These are phyloP conservation scores for Corythornis madagascariensis DNA, from an alignment of 2,113 vertebrate genomes.

Conservation along the genomic window DNA sequence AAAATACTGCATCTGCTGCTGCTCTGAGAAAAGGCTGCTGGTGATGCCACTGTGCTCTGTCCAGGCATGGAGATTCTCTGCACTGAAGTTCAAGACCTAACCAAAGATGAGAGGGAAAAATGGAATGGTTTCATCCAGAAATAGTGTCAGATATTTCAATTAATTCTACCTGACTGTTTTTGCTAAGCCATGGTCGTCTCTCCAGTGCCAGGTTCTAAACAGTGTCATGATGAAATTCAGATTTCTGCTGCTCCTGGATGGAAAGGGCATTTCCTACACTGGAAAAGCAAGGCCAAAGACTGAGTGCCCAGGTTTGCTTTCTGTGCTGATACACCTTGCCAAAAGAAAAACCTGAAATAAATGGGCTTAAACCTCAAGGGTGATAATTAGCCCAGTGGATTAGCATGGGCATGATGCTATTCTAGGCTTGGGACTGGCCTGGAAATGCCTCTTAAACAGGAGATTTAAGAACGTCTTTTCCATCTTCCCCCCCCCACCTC, in stretches of 20 bases:
- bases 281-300: not conserved
- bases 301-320: not conserved
- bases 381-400: constrained; percentile 44
- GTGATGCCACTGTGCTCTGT: not conserved
- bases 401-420: constrained; percentile 18
- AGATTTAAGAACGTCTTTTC: not conserved
- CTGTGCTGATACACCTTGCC: not conserved
- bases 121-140: not conserved
- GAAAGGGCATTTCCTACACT: not conserved
- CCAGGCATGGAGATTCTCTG: not conserved
- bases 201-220: not conserved
- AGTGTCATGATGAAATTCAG: not conserved
- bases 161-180: not conserved
- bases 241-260: not conserved
- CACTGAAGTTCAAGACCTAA: not conserved
- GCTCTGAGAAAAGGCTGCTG: not conserved
- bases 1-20: not conserved
- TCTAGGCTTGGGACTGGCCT: constrained; percentile 34
- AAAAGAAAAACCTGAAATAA: constrained; percentile 9
- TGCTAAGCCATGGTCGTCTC: not conserved
- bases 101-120: not conserved
- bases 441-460: not conserved
- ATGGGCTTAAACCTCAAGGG: not conserved
- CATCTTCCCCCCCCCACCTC: too few species aligned
- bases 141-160: not conserved